These are phyloP conservation scores for Cyclura pinguis DNA, from an alignment of 2,797 vertebrate species.

Conservation along the genomic window DNA sequence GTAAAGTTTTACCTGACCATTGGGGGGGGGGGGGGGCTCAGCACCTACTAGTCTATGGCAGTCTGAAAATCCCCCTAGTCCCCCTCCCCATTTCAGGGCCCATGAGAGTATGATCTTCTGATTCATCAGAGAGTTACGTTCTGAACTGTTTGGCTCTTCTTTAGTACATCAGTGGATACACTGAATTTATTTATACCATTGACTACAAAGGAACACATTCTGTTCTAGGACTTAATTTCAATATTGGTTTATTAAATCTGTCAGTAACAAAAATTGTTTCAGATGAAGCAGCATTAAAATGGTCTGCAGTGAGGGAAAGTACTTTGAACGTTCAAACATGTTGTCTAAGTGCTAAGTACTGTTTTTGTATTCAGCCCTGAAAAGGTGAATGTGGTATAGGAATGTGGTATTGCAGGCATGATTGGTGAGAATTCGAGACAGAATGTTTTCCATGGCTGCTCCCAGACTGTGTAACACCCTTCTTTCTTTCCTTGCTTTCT, in stretches of 20 bases:
- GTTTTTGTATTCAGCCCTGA: fast-evolving
- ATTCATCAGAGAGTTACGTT: fast-evolving
- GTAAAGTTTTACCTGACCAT: too few species aligned
- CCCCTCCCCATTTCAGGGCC: too few species aligned
- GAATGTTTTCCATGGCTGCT: too few species aligned
- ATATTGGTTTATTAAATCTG: background rate
- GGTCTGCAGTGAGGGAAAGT: background rate
- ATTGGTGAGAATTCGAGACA: too few species aligned
- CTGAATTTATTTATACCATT: background rate
- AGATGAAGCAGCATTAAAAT: background rate
- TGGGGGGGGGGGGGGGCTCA: too few species aligned
- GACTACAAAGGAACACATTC: background rate
- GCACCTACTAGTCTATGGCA: too few species aligned
- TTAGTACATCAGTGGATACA: background rate
- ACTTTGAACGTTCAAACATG: background rate
- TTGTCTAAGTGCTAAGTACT: background rate
- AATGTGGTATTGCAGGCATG: too few species aligned
- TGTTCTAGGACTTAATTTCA: background rate
- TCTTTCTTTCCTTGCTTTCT: too few species aligned
- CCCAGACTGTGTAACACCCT: too few species aligned
- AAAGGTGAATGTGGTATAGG: background rate
- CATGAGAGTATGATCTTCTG: fast-evolving
- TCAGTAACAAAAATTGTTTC: background rate
- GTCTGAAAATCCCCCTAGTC: too few species aligned
- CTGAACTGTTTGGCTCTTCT: too few species aligned